A percentile compares a stretch with the other conserved stretches of the same genome.
Evolutionary conservation across 1,140 invertebrate genomes (phyloP).

Genomic region (Drosophila elegans): DNA sequence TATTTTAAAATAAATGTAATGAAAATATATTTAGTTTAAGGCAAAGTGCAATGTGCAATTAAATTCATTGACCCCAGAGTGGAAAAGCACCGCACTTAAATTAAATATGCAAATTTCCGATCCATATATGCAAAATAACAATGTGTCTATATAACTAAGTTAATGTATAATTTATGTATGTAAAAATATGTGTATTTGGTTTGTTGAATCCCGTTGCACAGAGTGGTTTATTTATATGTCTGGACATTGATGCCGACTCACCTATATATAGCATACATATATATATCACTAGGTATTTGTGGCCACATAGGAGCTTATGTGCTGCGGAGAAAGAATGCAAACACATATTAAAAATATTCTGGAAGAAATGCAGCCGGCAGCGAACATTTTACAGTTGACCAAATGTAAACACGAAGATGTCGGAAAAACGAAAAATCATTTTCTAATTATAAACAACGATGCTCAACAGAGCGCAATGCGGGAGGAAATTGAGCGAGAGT

Average conservation of each 20-base stretch:
- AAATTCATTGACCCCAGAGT: slow-evolving; percentile 67
- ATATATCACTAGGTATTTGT: slow-evolving; percentile 22
- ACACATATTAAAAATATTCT: slow-evolving; percentile 59
- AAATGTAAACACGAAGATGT: slow-evolving; percentile 71
- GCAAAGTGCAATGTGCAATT: slow-evolving; percentile 50
- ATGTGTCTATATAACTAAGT: slow-evolving; percentile 31
- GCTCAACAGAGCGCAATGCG: slow-evolving; percentile 35
- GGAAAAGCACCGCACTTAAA: slow-evolving; percentile 59
- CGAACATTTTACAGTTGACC: slow-evolving; percentile 63
- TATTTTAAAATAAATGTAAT: slow-evolving; percentile 16
- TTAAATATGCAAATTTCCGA: slow-evolving; percentile 70
- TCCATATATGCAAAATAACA: slow-evolving; percentile 25
- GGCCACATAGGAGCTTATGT: slow-evolving; percentile 28
- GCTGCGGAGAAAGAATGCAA: slow-evolving; percentile 43
- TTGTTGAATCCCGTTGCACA: slow-evolving; percentile 8
- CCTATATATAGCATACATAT: slow-evolving; percentile 19
- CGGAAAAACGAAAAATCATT: slow-evolving; percentile 74
- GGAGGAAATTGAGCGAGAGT: slow-evolving; percentile 7
- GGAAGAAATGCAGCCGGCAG: slow-evolving; percentile 78
- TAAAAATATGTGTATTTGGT: slow-evolving; percentile 19
- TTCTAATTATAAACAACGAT: slow-evolving; percentile 73
- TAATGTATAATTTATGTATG: slow-evolving; percentile 36
- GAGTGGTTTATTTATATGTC: slow-evolving; percentile 24
- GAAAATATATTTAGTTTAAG: slow-evolving; percentile 32
- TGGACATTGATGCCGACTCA: slow-evolving; percentile 30